These are phyloP conservation scores for Sebastes matsubarae DNA, from an alignment of 2,797 vertebrate species.

Conservation along the genomic window DNA sequence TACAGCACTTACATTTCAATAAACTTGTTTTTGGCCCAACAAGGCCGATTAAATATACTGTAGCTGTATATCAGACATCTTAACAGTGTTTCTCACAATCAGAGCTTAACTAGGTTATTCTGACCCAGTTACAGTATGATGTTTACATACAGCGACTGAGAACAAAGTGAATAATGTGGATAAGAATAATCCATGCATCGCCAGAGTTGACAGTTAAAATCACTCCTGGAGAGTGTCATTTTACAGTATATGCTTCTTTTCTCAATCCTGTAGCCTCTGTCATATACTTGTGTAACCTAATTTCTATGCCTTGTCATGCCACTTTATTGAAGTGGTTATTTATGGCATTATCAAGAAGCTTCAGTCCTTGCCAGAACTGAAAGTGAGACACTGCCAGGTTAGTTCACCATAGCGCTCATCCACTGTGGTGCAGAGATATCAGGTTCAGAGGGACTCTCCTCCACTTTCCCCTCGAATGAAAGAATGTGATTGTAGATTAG, in stretches of 20 bases:
- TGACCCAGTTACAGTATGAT: background rate
- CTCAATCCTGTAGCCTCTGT: background rate
- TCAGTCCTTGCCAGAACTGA: conserved; percentile 9
- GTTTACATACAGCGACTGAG: background rate
- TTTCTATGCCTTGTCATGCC: background rate
- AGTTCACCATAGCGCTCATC: background rate
- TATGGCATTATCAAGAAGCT: conserved; percentile 3
- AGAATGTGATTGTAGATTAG: conserved; percentile 68
- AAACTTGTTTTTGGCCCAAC: background rate
- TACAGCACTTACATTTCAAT: background rate
- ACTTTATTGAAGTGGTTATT: conserved; percentile 10
- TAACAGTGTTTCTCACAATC: background rate
- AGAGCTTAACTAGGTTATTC: background rate
- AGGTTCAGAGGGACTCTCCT: conserved; percentile 32
- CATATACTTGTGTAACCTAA: background rate
- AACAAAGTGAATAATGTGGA: background rate
- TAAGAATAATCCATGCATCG: background rate
- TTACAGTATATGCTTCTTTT: background rate
- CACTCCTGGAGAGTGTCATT: background rate
- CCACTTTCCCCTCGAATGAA: conserved; percentile 41
- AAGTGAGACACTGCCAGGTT: conserved; percentile 10
- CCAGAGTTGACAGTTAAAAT: background rate
- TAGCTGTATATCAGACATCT: background rate
- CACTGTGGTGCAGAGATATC: conserved; percentile 1
- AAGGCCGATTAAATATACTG: background rate